Conservation (phyloP, 2,113 vertebrate species). For the Xiphorhynchus elegans region DNA sequence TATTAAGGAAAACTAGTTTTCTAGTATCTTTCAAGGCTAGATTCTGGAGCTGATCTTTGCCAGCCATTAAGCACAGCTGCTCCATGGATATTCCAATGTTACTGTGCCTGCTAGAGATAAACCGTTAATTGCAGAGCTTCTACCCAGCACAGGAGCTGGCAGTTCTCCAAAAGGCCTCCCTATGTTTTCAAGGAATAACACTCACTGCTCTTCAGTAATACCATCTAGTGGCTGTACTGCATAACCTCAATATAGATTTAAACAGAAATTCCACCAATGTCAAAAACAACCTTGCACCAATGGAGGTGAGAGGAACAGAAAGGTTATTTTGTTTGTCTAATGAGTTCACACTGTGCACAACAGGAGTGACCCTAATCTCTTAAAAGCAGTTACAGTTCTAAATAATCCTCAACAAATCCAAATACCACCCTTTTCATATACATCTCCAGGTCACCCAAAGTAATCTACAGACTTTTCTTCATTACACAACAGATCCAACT, state of each 20-base stretch:
- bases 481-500: background rate
- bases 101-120: background rate
- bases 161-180: conserved; percentile 8
- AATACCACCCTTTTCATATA: background rate
- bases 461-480: background rate
- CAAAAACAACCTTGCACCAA: background rate
- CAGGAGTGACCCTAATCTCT: conserved; percentile 49
- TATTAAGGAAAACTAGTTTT: conserved; percentile 74
- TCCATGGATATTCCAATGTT: background rate
- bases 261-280: background rate
- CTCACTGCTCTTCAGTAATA: conserved; percentile 20
- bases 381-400: conserved; percentile 55
- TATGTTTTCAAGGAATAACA: conserved; percentile 21
- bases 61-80: conserved; percentile 22
- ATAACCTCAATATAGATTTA: background rate
- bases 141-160: background rate
- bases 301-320: background rate
- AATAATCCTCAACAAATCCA: conserved; percentile 57
- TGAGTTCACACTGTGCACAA: background rate
- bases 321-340: conserved; percentile 21
- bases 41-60: background rate
- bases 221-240: conserved; percentile 23
- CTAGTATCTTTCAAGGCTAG: background rate
- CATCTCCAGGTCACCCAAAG: background rate
- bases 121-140: background rate